phyloP scores from a whole-genome alignment of 1,140 invertebrate species.

The Penaeus chinensis region DNA sequence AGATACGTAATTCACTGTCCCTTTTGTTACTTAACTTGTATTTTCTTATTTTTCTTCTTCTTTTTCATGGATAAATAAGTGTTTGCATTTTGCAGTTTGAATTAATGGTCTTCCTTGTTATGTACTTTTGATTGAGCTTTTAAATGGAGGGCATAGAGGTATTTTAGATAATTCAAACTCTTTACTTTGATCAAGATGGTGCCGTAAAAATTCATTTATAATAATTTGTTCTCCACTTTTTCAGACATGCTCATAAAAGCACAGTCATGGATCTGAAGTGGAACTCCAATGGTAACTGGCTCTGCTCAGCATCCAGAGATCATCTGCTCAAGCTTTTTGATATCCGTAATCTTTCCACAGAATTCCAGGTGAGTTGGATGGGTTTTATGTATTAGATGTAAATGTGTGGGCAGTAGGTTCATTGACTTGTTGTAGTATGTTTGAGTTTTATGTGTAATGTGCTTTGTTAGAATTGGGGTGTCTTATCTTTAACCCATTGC shows the following conservation, averaged over 20 bases:
- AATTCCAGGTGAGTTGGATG: slow-evolving; percentile 59
- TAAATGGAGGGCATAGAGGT: too few relatives aligned
- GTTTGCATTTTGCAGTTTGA: too few relatives aligned
- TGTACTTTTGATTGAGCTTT: too few relatives aligned
- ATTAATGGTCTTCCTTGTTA: too few relatives aligned
- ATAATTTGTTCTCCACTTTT: neutral
- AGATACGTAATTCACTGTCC: slow-evolving; percentile 7
- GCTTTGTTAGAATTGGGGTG: too few relatives aligned
- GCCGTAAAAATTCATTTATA: neutral
- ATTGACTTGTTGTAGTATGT: too few relatives aligned
- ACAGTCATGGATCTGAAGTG: slow-evolving; percentile 99
- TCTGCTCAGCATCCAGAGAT: slow-evolving; percentile 97
- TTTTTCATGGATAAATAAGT: neutral
- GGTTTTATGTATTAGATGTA: neutral
- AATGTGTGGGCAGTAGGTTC: neutral
- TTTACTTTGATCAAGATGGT: neutral
- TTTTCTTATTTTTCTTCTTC: slow-evolving; percentile 3
- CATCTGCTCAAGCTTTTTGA: slow-evolving; percentile 99
- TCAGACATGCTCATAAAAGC: slow-evolving; percentile 96
- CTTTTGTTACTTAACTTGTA: slow-evolving; percentile 24
- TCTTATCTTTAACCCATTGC: too few relatives aligned
- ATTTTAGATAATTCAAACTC: neutral
- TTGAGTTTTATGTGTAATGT: neutral
- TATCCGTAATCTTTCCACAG: slow-evolving; percentile 83
- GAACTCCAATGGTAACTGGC: slow-evolving; percentile 99